Conservation (phyloP, 2,113 vertebrate genomes). For the Syngnathus typhle region DNA sequence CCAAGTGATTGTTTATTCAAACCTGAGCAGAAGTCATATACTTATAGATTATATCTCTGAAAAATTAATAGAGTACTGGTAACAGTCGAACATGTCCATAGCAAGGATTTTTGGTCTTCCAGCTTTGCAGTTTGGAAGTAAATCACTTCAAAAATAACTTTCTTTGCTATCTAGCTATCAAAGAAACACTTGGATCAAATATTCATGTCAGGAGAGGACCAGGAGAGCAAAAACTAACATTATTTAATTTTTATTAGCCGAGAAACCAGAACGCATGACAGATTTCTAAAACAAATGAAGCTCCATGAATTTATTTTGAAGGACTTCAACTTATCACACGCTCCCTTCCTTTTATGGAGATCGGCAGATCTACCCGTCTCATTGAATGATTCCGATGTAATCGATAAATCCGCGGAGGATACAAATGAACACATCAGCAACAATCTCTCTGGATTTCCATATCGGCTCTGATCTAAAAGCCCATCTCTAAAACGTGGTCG, state of each 20-base stretch:
- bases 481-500: conserved; percentile 28
- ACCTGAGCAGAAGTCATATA: background rate
- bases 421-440: background rate
- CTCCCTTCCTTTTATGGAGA: background rate
- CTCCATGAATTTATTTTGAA: background rate
- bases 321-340: background rate
- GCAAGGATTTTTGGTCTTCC: too few relatives aligned
- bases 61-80: too few relatives aligned
- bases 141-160: too few relatives aligned
- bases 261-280: background rate
- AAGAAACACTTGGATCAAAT: too few relatives aligned
- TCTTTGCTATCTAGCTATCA: too few relatives aligned
- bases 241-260: background rate
- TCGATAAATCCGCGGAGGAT: background rate
- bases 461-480: conserved; percentile 7
- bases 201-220: too few relatives aligned
- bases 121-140: too few relatives aligned
- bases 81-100: background rate
- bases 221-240: too few relatives aligned
- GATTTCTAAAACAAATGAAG: background rate
- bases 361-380: background rate
- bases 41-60: background rate
- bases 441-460: background rate
- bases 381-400: background rate
- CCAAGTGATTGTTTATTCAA: conserved; percentile 22